Percentiles rank a stretch among this genome's conserved stretches.
Evolutionary conservation across 2,113 vertebrate genomes (phyloP).

Genomic region (Argyrosomus japonicus): DNA sequence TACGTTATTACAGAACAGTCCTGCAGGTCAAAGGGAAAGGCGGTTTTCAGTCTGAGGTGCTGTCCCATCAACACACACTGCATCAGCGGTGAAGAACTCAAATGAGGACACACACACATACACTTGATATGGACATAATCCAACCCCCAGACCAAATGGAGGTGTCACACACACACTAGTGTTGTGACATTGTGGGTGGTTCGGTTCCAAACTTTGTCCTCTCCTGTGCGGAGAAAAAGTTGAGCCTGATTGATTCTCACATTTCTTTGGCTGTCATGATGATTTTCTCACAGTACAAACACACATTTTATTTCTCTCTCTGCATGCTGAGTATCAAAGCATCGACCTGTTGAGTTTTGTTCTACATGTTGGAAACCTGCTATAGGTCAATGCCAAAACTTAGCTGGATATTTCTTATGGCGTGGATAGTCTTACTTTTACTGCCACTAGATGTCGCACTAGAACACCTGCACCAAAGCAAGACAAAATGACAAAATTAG

Average conservation of each 20-base stretch:
- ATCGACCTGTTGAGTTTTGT: too few species aligned
- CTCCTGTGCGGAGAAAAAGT: neutral
- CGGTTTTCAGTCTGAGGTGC: slow-evolving; percentile 16
- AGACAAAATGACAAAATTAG: too few species aligned
- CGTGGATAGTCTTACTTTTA: too few species aligned
- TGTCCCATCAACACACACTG: neutral
- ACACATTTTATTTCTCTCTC: neutral
- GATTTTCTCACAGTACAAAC: slow-evolving; percentile 1
- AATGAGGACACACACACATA: neutral
- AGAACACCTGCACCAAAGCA: too few species aligned
- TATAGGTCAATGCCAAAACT: too few species aligned
- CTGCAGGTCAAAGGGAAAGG: slow-evolving; percentile 32
- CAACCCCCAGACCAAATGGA: neutral
- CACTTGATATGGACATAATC: neutral
- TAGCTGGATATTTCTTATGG: too few species aligned
- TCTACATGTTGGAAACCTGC: too few species aligned
- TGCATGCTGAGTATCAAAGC: too few species aligned
- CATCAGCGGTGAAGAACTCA: neutral
- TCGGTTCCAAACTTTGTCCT: neutral
- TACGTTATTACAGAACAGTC: slow-evolving; percentile 16
- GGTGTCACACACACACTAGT: neutral
- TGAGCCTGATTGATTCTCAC: slow-evolving; percentile 14
- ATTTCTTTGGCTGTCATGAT: neutral
- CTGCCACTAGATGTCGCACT: too few species aligned
- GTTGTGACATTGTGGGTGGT: neutral